A percentile compares a stretch with the other conserved stretches of the same genome.
These are phyloP conservation scores for Temnothorax curvispinosus DNA, from an alignment of 1,140 invertebrate genomes.

Conservation along the genomic window DNA sequence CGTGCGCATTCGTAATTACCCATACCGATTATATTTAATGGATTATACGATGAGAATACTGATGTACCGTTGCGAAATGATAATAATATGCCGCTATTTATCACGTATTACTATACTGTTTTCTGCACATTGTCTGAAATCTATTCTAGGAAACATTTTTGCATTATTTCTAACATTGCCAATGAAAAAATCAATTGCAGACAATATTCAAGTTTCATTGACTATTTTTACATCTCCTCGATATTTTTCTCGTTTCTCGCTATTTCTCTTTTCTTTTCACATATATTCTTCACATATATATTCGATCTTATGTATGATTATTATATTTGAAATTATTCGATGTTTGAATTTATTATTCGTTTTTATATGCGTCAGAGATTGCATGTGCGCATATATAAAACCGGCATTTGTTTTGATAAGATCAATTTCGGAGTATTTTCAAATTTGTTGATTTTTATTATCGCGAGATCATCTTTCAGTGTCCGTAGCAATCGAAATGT, in stretches of 20 bases:
- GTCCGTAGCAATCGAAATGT: neutral
- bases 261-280: neutral
- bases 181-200: neutral
- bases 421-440: neutral
- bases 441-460: neutral
- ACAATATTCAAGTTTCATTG: neutral
- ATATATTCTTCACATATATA: no score
- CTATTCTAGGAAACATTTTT: constrained; percentile 12
- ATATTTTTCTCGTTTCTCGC: neutral
- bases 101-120: neutral
- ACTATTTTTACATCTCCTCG: constrained; percentile 1
- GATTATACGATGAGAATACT: neutral
- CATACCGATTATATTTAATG: neutral
- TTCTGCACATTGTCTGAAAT: neutral
- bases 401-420: neutral
- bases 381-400: neutral
- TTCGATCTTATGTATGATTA: neutral
- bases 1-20: neutral
- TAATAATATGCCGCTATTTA: neutral
- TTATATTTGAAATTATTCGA: neutral
- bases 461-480: neutral
- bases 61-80: neutral
- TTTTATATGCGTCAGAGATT: neutral
- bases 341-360: neutral
- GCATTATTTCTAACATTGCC: neutral